Evolutionary conservation across 2,113 vertebrate genomes (phyloP).

Genomic region (Heterochromis multidens): DNA sequence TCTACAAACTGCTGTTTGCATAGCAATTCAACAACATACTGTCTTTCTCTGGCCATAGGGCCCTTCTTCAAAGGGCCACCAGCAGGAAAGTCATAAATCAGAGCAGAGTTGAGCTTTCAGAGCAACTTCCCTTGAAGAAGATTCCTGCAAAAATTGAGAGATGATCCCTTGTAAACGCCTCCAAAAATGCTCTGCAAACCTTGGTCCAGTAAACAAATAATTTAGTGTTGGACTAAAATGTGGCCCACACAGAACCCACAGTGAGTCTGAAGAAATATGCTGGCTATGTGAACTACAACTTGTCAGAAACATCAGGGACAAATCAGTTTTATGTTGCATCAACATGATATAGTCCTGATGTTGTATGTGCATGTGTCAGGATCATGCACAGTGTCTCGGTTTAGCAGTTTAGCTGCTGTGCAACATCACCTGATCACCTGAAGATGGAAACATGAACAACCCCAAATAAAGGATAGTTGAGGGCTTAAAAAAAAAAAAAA

Average conservation of each 20-base stretch:
- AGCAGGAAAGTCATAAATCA: constrained; percentile 22
- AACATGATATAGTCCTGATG: not conserved
- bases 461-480: not conserved
- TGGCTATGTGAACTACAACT: not conserved
- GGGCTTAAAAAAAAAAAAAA: not conserved
- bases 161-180: constrained; percentile 21
- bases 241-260: not conserved
- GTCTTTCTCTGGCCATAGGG: not conserved
- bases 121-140: not conserved
- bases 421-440: constrained; percentile 12
- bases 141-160: not conserved
- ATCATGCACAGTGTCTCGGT: constrained; percentile 48
- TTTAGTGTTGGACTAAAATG: not conserved
- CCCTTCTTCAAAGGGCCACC: not conserved
- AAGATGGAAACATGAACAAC: constrained; percentile 9
- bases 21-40: constrained; percentile 38
- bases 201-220: not conserved
- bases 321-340: not conserved
- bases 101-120: not conserved
- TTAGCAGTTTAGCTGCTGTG: constrained; percentile 31
- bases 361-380: not conserved
- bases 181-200: not conserved
- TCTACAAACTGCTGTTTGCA: constrained; percentile 63
- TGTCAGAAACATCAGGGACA: not conserved
- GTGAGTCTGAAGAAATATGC: not conserved